Conservation (phyloP, 2,888 invertebrate genomes). For the Thymelicus lineola region DNA sequence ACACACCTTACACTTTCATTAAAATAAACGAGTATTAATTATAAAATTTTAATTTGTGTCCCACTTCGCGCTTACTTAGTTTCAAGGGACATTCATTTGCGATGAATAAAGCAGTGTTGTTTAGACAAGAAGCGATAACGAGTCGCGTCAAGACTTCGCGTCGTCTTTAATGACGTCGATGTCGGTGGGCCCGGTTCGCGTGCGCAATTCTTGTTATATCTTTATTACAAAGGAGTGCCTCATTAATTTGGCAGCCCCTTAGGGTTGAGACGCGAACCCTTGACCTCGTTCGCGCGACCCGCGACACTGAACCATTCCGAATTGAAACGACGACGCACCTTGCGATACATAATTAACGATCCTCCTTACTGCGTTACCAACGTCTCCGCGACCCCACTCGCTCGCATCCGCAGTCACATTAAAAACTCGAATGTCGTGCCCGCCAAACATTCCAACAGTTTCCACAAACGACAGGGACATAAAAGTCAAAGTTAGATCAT, state of each 20-base stretch:
- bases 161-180: constrained; percentile 81
- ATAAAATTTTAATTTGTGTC: constrained; percentile 31
- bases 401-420: constrained; percentile 39
- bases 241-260: constrained; percentile 86
- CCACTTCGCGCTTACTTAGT: constrained; percentile 36
- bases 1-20: constrained; percentile 15
- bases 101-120: constrained; percentile 68
- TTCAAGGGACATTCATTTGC: constrained; percentile 41
- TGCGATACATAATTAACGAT: constrained; percentile 84
- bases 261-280: constrained; percentile 82
- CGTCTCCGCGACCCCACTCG: constrained; percentile 51
- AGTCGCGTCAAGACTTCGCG: constrained; percentile 75
- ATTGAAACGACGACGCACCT: constrained; percentile 77
- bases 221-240: constrained; percentile 86
- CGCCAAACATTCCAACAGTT: constrained; percentile 42
- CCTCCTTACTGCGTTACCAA: constrained; percentile 79
- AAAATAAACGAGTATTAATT: constrained; percentile 23
- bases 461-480: constrained; percentile 60
- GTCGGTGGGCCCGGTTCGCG: constrained; percentile 77
- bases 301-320: constrained; percentile 75
- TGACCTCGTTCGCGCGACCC: constrained; percentile 80
- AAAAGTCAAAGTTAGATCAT: constrained; percentile 79
- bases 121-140: constrained; percentile 78
- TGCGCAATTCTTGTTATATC: constrained; percentile 86
- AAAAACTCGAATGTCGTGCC: constrained; percentile 42